Percentiles rank a stretch among this genome's conserved stretches.
Conservation (phyloP, 1,140 invertebrate species). For the Drosophila leontia region DNA sequence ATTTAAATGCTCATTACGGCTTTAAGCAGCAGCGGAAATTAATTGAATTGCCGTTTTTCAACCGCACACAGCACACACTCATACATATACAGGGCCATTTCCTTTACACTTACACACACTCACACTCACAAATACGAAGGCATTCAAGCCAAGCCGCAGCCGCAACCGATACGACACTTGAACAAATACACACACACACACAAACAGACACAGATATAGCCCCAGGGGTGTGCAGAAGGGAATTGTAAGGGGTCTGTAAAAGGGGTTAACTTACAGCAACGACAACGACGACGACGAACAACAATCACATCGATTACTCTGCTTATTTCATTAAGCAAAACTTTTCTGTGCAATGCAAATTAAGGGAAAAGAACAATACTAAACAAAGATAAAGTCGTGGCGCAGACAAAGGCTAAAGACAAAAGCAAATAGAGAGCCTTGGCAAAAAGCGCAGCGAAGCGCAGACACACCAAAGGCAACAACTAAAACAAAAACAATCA, state of each 20-base stretch:
- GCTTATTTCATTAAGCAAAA: conserved; percentile 77
- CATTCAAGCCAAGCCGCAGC: conserved; percentile 71
- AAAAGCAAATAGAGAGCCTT: conserved; percentile 20
- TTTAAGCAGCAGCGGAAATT: conserved; percentile 79
- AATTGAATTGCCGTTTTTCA: conserved; percentile 82
- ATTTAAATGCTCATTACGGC: conserved; percentile 83
- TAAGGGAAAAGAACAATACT: conserved; percentile 60
- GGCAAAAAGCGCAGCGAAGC: conserved; percentile 56
- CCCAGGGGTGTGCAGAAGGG: conserved; percentile 6
- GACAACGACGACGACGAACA: conserved; percentile 33
- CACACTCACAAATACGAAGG: conserved; percentile 25
- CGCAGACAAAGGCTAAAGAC: conserved; percentile 12
- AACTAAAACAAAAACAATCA: conserved; percentile 38
- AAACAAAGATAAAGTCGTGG: conserved; percentile 4
- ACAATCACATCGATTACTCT: conserved; percentile 73
- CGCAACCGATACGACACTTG: conserved; percentile 81
- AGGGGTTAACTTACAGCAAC: conserved; percentile 47
- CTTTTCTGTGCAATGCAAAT: conserved; percentile 69
- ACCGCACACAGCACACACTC: conserved; percentile 44
- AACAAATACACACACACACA: conserved; percentile 66
- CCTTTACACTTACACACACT: conserved; percentile 17
- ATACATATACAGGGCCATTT: conserved; percentile 32
- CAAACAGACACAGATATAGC: conserved; percentile 19
- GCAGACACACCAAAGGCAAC: conserved; percentile 23
- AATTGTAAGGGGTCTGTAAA: not conserved